These are phyloP conservation scores for Enteromius afrohamiltoni DNA, from an alignment of 2,797 vertebrate species.

Conservation along the genomic window DNA sequence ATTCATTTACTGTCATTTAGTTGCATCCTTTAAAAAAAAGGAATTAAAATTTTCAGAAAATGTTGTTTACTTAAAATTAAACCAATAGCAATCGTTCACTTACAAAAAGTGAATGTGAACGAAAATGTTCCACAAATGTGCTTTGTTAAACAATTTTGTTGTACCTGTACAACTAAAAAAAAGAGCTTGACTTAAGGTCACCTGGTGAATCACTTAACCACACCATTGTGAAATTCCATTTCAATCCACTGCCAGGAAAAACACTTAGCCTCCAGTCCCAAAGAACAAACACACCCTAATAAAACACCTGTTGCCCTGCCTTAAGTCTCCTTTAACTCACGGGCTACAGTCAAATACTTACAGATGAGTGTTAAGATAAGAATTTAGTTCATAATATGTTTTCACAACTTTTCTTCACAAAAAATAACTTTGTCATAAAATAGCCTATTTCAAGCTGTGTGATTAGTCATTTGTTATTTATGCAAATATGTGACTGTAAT, in stretches of 20 bases:
- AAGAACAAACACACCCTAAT: conserved; percentile 14
- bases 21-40: background rate
- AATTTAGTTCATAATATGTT: background rate
- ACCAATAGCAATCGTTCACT: background rate
- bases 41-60: background rate
- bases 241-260: conserved; percentile 21
- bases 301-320: background rate
- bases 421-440: background rate
- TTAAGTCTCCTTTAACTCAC: background rate
- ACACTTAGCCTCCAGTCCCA: background rate
- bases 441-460: background rate
- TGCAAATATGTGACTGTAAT: background rate
- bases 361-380: background rate
- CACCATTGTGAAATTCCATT: background rate
- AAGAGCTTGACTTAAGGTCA: background rate
- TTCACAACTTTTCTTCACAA: background rate
- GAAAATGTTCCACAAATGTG: background rate
- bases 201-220: background rate
- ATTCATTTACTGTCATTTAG: conserved; percentile 13
- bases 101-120: too few species aligned
- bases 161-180: background rate
- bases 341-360: background rate
- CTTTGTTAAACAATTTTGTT: background rate
- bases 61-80: background rate
- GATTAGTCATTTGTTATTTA: background rate